These are phyloP conservation scores for Helogale parvula DNA, from an alignment of 2,113 vertebrate genomes.

Conservation along the genomic window DNA sequence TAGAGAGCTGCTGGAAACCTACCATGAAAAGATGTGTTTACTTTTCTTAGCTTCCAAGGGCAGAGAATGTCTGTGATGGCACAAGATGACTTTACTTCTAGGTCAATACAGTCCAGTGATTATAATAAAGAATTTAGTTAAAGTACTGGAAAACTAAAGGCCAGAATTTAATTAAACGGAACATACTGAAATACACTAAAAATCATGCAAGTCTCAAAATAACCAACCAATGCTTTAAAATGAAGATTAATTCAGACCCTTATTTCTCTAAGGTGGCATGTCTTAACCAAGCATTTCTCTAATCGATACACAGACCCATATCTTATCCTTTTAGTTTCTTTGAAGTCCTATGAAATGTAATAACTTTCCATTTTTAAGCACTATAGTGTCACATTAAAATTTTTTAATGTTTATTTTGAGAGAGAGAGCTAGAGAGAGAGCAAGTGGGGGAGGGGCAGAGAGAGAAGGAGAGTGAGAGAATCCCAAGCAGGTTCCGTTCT, in stretches of 20 bases:
- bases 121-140: not conserved
- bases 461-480: too few species aligned
- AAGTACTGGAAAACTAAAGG: not conserved
- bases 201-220: not conserved
- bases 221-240: not conserved
- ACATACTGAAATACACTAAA: not conserved
- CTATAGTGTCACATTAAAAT: not conserved
- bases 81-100: not conserved
- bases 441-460: too few species aligned
- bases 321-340: not conserved
- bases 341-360: not conserved
- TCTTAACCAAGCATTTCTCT: not conserved
- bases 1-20: not conserved
- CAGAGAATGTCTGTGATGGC: not conserved
- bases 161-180: constrained; percentile 16
- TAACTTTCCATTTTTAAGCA: not conserved
- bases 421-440: too few species aligned
- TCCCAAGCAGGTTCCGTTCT: too few species aligned
- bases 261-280: not conserved
- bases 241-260: not conserved
- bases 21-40: not conserved
- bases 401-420: too few species aligned
- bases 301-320: not conserved
- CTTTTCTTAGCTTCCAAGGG: not conserved
- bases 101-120: not conserved